phyloP scores from a whole-genome alignment of 2,113 vertebrate genomes.

The Chionodraco myersi region DNA sequence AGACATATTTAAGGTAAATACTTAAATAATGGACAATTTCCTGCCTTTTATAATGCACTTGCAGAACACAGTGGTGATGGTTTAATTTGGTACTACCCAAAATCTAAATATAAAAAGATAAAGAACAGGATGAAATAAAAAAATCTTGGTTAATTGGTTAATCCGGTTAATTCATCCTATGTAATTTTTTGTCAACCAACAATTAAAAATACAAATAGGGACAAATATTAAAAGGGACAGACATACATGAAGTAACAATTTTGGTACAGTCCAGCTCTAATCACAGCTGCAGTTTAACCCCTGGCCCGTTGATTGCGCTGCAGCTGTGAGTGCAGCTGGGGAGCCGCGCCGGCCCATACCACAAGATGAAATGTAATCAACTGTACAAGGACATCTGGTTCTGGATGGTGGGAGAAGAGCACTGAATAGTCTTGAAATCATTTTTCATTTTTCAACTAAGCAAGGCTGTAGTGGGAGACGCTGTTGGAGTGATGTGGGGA shows the following conservation, averaged over 20 bases:
- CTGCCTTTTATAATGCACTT: neutral
- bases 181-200: slow-evolving; percentile 19
- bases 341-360: slow-evolving; percentile 42
- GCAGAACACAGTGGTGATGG: neutral
- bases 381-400: slow-evolving; percentile 63
- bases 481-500: neutral
- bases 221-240: slow-evolving; percentile 19
- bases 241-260: slow-evolving; percentile 17
- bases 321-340: slow-evolving; percentile 73
- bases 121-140: slow-evolving; percentile 26
- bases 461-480: neutral
- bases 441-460: slow-evolving; percentile 13
- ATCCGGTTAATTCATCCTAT: too few species aligned
- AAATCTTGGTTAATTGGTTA: neutral
- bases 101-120: neutral
- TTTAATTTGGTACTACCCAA: too few species aligned
- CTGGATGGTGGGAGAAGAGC: slow-evolving; percentile 46
- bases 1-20: neutral
- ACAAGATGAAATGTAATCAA: slow-evolving; percentile 71
- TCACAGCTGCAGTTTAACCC: slow-evolving; percentile 71
- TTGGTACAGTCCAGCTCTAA: slow-evolving; percentile 51
- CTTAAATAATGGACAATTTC: neutral
- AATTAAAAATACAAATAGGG: slow-evolving; percentile 12
- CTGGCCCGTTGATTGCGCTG: slow-evolving; percentile 70
- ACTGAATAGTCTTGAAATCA: slow-evolving; percentile 26